Conservation (phyloP, 1,140 invertebrate genomes). For the Eurytemora carolleeae region DNA sequence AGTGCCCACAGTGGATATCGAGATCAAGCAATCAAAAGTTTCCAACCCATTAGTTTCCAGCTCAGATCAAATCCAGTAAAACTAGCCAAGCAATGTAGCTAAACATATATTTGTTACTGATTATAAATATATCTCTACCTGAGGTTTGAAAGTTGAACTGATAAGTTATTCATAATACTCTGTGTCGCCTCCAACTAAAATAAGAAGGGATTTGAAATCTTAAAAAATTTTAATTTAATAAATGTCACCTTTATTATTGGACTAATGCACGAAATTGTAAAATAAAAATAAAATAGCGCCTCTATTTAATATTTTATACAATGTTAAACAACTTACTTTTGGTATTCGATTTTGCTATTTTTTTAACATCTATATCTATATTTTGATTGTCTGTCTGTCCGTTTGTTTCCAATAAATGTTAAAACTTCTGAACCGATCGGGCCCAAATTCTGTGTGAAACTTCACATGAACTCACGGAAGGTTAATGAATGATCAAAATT, state of each 20-base stretch:
- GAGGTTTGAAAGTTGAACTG: neutral
- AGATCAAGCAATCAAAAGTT: neutral
- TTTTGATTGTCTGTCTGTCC: too few species aligned
- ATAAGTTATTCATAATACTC: neutral
- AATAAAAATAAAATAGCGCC: neutral
- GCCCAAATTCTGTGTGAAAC: too few species aligned
- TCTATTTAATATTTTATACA: too few species aligned
- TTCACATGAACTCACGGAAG: too few species aligned
- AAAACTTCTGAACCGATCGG: too few species aligned
- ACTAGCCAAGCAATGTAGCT: neutral
- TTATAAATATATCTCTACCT: neutral
- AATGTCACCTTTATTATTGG: neutral
- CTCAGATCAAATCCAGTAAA: too few species aligned
- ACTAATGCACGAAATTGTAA: neutral
- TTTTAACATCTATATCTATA: too few species aligned
- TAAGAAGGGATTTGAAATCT: neutral
- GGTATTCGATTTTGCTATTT: too few species aligned
- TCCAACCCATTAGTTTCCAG: neutral
- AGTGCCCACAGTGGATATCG: too few species aligned
- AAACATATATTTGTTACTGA: neutral
- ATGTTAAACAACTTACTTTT: too few species aligned
- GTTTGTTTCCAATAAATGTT: too few species aligned
- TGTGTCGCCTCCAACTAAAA: neutral
- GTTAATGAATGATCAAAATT: too few species aligned
- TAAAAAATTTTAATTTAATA: neutral